Percentiles rank a stretch among this genome's conserved stretches.
Evolutionary conservation across 1,140 invertebrate species (phyloP).

Genomic region (Zeugodacus cucurbitae): DNA sequence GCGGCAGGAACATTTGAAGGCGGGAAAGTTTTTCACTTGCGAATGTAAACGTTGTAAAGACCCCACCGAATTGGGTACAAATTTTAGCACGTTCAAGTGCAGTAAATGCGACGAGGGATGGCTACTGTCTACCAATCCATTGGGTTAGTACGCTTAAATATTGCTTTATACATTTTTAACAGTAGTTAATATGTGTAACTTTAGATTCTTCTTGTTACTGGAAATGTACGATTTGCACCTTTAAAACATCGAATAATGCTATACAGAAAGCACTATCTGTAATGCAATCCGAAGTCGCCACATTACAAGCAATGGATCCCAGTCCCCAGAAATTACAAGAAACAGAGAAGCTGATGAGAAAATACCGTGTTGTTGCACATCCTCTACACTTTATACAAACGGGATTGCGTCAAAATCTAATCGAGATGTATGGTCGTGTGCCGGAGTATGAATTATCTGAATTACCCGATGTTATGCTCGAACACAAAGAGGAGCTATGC

Average conservation of each 20-base stretch:
- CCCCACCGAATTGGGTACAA: conserved; percentile 79
- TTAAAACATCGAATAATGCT: conserved; percentile 70
- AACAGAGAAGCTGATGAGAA: conserved; percentile 70
- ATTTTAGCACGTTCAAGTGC: conserved; percentile 81
- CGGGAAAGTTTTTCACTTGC: conserved; percentile 83
- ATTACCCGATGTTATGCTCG: conserved; percentile 76
- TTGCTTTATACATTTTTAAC: neutral
- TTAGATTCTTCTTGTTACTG: conserved; percentile 68
- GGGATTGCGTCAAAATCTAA: conserved; percentile 74
- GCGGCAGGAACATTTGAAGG: conserved; percentile 75
- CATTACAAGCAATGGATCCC: conserved; percentile 59
- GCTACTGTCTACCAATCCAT: conserved; percentile 74
- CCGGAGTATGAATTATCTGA: conserved; percentile 76
- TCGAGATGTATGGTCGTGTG: conserved; percentile 80
- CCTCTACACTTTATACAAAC: conserved; percentile 77
- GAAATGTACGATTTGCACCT: conserved; percentile 79
- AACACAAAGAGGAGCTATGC: conserved; percentile 81
- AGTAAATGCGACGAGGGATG: conserved; percentile 78
- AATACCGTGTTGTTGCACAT: conserved; percentile 75
- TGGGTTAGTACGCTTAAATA: conserved; percentile 68
- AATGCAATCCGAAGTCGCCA: conserved; percentile 73
- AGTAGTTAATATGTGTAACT: neutral
- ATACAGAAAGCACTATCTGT: conserved; percentile 70
- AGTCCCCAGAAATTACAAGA: conserved; percentile 60
- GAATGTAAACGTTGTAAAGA: conserved; percentile 78